Evolutionary conservation across 1,140 invertebrate genomes (phyloP), one percentile per base, ranked within the genome.

Genomic region (Drosophila athabasca): DNA sequence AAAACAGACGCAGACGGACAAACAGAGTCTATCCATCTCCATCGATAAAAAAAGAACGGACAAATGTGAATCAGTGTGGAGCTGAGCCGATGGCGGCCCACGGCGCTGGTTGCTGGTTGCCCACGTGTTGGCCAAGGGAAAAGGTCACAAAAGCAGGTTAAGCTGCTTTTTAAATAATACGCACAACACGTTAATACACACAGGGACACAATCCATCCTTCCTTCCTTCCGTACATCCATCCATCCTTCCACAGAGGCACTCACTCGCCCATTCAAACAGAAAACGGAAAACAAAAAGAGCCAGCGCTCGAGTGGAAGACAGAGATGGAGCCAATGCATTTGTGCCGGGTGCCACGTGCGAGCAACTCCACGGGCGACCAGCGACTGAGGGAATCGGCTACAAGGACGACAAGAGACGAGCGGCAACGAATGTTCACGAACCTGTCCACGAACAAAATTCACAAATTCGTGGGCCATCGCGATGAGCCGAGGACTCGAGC

Each of bases 81-180:
- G 57, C 46, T 43, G 44, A 78, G 67, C 52, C 70, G 69, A 50
- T 31, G 51, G 45, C 24, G 24, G 49, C 15, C 31, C 31, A 11
- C 35, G 9, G 35, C 35, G 11, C 35, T 39, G 35, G 39, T 24
- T 45, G 53, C 45, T 39, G 35, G 39, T 24, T 45, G 53, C 45
- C 65, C 74, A 75, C 58, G 72, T 60, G 68, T 59, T 59, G 78
- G 73, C 73, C 78, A 73, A 82, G 79, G 76, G 83, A 88, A 88
- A 88, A 88, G 83, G 84, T 88, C 79, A 79, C 72, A 83, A 88
- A 88, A 88, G 83, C 84, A 79, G 83, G 83, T 88, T 88, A 88
- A 88, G 83, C 83, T 88, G 79, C 82, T 76, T 87, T 87, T 78
- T 78, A 80, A 84, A 84, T 85, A 85, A 80, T 76, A 79, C 76